Evolutionary conservation across 2,888 invertebrate genomes (phyloP).

Genomic region (Limnephilus rhombicus): DNA sequence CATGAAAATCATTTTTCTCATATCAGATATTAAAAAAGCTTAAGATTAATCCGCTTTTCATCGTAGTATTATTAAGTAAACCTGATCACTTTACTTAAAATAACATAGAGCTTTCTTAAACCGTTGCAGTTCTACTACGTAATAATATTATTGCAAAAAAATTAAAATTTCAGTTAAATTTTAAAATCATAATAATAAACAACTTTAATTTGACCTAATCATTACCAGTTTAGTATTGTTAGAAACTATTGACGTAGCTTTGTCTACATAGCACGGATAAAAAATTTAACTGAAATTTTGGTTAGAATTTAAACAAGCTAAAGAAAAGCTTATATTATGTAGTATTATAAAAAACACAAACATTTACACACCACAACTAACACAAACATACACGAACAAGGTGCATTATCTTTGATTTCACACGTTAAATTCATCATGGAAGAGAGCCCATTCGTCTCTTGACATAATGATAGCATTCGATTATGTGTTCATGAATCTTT

Average conservation of each 20-base stretch:
- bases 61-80: conserved; percentile 22
- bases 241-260: background rate
- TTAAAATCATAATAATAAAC: background rate
- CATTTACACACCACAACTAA: conserved; percentile 5
- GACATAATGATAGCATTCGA: background rate
- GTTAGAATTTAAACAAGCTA: background rate
- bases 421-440: background rate
- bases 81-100: conserved; percentile 11
- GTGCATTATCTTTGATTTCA: conserved; percentile 6
- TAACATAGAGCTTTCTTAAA: conserved; percentile 8
- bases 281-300: conserved; percentile 15
- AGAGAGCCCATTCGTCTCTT: conserved; percentile 1
- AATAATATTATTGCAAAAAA: background rate
- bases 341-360: background rate
- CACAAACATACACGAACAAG: conserved; percentile 3
- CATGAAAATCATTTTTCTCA: background rate
- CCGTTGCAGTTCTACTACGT: background rate
- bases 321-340: background rate
- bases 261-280: background rate
- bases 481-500: background rate
- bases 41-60: background rate
- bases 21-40: background rate
- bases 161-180: conserved; percentile 31
- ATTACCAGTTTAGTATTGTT: background rate
- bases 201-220: background rate